Conservation (phyloP, 2,888 invertebrate genomes). For the Pilophorus perplexus region DNA sequence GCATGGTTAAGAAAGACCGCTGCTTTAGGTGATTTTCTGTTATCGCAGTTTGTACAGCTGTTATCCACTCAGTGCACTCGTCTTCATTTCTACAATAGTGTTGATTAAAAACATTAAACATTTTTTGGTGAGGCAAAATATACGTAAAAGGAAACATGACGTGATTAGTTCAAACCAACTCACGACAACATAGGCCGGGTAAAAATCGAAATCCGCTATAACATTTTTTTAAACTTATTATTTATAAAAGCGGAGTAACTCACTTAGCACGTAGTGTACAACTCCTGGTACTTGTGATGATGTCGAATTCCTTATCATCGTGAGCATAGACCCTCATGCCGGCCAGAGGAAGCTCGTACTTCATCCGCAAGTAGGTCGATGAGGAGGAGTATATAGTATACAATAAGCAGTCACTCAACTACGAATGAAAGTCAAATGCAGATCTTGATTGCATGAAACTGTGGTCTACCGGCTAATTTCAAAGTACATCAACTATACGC, state of each 20-base stretch:
- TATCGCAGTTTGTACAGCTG: slow-evolving; percentile 55
- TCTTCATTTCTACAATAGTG: slow-evolving; percentile 53
- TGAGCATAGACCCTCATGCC: slow-evolving; percentile 57
- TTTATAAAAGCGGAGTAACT: too few relatives aligned
- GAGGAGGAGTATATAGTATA: slow-evolving; percentile 54
- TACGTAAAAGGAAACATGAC: too few relatives aligned
- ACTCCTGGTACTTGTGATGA: slow-evolving; percentile 57
- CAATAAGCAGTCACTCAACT: slow-evolving; percentile 56
- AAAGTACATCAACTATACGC: too few relatives aligned
- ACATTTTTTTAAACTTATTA: too few relatives aligned
- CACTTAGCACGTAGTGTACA: slow-evolving; percentile 58
- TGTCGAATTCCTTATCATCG: slow-evolving; percentile 56
- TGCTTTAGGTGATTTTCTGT: slow-evolving; percentile 54
- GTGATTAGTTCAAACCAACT: too few relatives aligned
- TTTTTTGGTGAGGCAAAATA: too few relatives aligned
- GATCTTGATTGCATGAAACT: not conserved
- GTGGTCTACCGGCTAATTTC: too few relatives aligned
- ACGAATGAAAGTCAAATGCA: slow-evolving; percentile 44
- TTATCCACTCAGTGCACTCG: slow-evolving; percentile 58
- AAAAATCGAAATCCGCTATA: too few relatives aligned
- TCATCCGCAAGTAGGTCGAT: slow-evolving; percentile 52
- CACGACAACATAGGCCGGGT: too few relatives aligned
- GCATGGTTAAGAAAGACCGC: slow-evolving; percentile 48
- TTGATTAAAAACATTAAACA: too few relatives aligned
- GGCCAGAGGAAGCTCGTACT: slow-evolving; percentile 57